These are phyloP conservation scores for Camponotus floridanus DNA, from an alignment of 1,140 invertebrate genomes.

Conservation along the genomic window DNA sequence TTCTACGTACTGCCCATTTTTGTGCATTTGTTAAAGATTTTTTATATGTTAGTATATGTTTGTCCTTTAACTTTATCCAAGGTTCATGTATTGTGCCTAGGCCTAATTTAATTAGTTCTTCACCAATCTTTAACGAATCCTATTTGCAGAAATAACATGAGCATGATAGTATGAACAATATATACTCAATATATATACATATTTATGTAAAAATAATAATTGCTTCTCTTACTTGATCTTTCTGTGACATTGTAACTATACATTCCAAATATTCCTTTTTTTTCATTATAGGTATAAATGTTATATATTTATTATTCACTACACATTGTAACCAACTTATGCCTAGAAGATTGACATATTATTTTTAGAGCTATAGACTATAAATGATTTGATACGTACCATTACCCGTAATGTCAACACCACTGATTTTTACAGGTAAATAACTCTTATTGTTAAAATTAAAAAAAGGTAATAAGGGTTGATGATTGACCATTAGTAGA, in stretches of 20 bases:
- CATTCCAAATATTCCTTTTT: slow-evolving; percentile 84
- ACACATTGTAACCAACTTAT: slow-evolving; percentile 86
- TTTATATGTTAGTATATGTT: slow-evolving; percentile 78
- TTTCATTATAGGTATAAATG: slow-evolving; percentile 84
- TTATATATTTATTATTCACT: slow-evolving; percentile 82
- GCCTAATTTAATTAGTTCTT: slow-evolving; percentile 85
- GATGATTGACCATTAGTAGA: slow-evolving; percentile 86
- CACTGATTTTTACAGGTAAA: slow-evolving; percentile 86
- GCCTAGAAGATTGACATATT: slow-evolving; percentile 73
- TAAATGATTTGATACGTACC: slow-evolving; percentile 75
- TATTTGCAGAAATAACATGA: slow-evolving; percentile 46
- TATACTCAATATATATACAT: slow-evolving; percentile 7
- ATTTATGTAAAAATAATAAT: neutral
- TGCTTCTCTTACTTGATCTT: slow-evolving; percentile 75
- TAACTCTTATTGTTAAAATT: slow-evolving; percentile 77
- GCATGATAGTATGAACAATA: neutral
- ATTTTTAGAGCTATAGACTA: neutral
- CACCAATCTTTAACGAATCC: slow-evolving; percentile 80
- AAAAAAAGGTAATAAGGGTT: slow-evolving; percentile 84
- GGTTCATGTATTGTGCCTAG: slow-evolving; percentile 82
- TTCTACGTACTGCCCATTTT: slow-evolving; percentile 81
- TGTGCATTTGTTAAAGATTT: slow-evolving; percentile 81
- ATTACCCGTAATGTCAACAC: slow-evolving; percentile 84
- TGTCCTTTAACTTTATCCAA: slow-evolving; percentile 71
- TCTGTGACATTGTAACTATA: slow-evolving; percentile 82